Base-by-base conservation (phyloP, 2,888 invertebrate genomes). In the Cryptocheilus praepositus region DNA sequence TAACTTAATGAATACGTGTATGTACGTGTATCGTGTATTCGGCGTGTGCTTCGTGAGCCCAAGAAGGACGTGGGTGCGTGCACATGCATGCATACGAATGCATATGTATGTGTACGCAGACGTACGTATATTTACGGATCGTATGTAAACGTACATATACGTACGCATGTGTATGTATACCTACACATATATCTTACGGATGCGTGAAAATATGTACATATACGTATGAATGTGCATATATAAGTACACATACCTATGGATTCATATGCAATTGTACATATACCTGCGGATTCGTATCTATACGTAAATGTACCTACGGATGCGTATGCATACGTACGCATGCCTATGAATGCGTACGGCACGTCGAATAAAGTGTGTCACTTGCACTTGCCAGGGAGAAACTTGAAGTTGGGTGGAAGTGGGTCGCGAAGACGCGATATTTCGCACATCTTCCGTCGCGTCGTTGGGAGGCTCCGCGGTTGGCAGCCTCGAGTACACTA, bases 321-420 rank as follows among this genome's bases (percentile, higher is more conserved):
- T n/a, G n/a, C n/a, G n/a, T n/a, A n/a, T n/a, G n/a, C n/a, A n/a
- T n/a, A n/a, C n/a, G 54, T 22, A 25, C 21, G 19, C 21, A 1
- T 2, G 21, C 5, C 11, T 22, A 5, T 16, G 49, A 16, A 7
- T 51, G 51, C 21, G 51, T 51, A 25, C 25, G 3, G 5, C 25
- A 25, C 25, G 25, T 2, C 25, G 1, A 49, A 16, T 13, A 13
- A 74, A 74, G 74, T 73, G 67, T 74, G 74, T 74, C 73, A 74
- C 74, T 74, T 74, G 73, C 74, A 74, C 74, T 74, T 74, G 73
- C 70, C 61, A 63, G 61, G 45, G 16, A 25, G 19, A n/a, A 64
- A 45, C 63, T 22, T 56, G 66, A 70, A 7, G 61, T 57, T 19
- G 22, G 54, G 46, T 28, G 69, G 73, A 73, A 73, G 73, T 73